Conservation (phyloP, 2,888 invertebrate genomes). For the Aspidapion aeneum region DNA sequence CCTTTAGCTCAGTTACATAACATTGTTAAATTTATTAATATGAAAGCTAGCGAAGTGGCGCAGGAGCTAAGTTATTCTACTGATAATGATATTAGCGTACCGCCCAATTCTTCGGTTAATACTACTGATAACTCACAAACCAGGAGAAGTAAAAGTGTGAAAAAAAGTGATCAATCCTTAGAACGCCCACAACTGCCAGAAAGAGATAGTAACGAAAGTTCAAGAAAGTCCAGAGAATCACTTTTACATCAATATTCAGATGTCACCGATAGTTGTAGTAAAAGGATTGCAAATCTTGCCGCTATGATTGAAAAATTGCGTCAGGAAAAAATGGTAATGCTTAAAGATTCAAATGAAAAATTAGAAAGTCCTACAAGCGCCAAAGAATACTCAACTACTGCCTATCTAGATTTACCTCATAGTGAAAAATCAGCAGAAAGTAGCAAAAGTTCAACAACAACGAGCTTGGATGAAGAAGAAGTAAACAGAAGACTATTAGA, state of each 20-base stretch:
- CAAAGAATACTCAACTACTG: conserved; percentile 40
- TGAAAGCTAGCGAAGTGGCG: conserved; percentile 30
- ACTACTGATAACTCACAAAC: not conserved
- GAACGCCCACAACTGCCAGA: conserved; percentile 11
- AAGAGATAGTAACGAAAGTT: conserved; percentile 13
- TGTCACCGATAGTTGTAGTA: conserved; percentile 53
- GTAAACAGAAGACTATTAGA: conserved; percentile 34
- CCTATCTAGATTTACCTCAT: conserved; percentile 38
- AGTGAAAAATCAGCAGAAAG: conserved; percentile 23
- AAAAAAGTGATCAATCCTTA: not conserved
- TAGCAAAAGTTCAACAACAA: conserved; percentile 22
- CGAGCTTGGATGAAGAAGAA: conserved; percentile 33
- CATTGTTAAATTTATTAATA: conserved; percentile 33
- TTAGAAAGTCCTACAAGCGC: conserved; percentile 21
- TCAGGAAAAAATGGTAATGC: conserved; percentile 52
- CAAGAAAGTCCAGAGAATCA: conserved; percentile 27
- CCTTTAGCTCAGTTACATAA: conserved; percentile 27
- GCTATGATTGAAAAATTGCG: conserved; percentile 57
- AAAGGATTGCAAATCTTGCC: conserved; percentile 55
- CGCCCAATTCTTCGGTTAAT: conserved; percentile 11
- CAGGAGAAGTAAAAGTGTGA: not conserved
- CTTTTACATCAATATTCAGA: conserved; percentile 46
- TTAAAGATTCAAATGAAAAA: conserved; percentile 34
- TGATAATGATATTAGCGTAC: conserved; percentile 6
- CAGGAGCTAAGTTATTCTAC: conserved; percentile 30